Evolutionary conservation across 1,140 invertebrate species (phyloP).

Genomic region (Anadara kagoshimensis): DNA sequence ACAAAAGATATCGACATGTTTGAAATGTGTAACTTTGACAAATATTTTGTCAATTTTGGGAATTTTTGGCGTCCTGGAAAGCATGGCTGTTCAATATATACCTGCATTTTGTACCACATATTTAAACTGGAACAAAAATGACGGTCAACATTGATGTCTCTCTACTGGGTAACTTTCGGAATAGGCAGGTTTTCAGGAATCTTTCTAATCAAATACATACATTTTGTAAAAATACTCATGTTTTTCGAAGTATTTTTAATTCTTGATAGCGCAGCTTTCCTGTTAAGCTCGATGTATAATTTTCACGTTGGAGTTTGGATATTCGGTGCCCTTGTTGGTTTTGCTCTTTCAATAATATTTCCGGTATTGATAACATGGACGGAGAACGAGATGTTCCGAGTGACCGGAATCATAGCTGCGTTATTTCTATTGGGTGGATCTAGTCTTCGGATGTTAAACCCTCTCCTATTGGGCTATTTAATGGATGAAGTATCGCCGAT

Average conservation of each 20-base stretch:
- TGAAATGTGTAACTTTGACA: slow-evolving; percentile 31
- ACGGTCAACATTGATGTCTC: slow-evolving; percentile 40
- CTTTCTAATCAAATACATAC: slow-evolving; percentile 13
- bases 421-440: slow-evolving; percentile 40
- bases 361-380: slow-evolving; percentile 50
- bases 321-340: slow-evolving; percentile 31
- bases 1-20: slow-evolving; percentile 15
- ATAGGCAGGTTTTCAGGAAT: slow-evolving; percentile 43
- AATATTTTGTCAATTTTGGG: slow-evolving; percentile 35
- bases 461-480: slow-evolving; percentile 43
- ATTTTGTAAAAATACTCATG: slow-evolving; percentile 19
- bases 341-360: slow-evolving; percentile 49
- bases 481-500: slow-evolving; percentile 31
- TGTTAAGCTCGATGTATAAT: slow-evolving; percentile 7
- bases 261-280: slow-evolving; percentile 13
- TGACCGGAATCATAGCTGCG: slow-evolving; percentile 47
- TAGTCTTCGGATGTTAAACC: slow-evolving; percentile 33
- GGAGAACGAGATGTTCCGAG: slow-evolving; percentile 39
- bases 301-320: slow-evolving; percentile 42
- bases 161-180: slow-evolving; percentile 49
- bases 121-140: slow-evolving; percentile 40
- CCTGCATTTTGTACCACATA: slow-evolving; percentile 39
- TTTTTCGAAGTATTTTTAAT: slow-evolving; percentile 14
- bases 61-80: slow-evolving; percentile 40
- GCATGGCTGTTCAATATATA: slow-evolving; percentile 41